Percentiles rank a stretch among this genome's conserved stretches.
phyloP scores from a whole-genome alignment of 1,140 invertebrate species.

The Zaprionus africanus region DNA sequence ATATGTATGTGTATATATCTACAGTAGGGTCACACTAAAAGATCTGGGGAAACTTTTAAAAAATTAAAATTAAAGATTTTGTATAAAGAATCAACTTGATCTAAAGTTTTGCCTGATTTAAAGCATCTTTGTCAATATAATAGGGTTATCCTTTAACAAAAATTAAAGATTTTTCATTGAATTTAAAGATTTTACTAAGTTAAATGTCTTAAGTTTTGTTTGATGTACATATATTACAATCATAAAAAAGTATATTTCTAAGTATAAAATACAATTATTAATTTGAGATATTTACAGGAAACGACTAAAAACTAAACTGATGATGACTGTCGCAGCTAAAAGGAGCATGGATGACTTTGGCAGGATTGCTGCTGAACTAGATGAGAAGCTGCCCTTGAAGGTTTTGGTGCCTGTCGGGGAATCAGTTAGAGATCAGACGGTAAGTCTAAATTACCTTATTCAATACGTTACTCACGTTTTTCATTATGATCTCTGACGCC shows the following conservation, averaged over 20 bases:
- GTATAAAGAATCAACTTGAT: background rate
- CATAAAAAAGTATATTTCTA: background rate
- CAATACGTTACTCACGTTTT: constrained; percentile 83
- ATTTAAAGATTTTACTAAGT: too few species aligned
- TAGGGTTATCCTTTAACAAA: too few species aligned
- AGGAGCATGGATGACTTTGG: constrained; percentile 56
- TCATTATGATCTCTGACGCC: constrained; percentile 90
- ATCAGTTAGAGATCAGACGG: background rate
- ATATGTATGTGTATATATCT: background rate
- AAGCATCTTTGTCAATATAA: too few species aligned
- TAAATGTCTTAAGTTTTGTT: too few species aligned
- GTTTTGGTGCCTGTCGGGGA: constrained; percentile 62
- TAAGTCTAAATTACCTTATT: too few species aligned
- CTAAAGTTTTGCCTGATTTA: too few species aligned
- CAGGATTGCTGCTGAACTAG: constrained; percentile 46
- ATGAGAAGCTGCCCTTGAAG: constrained; percentile 61
- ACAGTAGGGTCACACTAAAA: background rate
- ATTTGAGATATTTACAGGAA: constrained; percentile 36
- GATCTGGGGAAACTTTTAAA: background rate
- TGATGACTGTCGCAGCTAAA: constrained; percentile 62
- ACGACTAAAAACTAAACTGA: constrained; percentile 40
- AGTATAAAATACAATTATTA: background rate
- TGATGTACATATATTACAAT: background rate
- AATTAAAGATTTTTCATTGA: too few species aligned
- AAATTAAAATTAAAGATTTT: background rate